phyloP scores from a whole-genome alignment of 2,888 invertebrate genomes.

The Tricholauxania praeusta region DNA sequence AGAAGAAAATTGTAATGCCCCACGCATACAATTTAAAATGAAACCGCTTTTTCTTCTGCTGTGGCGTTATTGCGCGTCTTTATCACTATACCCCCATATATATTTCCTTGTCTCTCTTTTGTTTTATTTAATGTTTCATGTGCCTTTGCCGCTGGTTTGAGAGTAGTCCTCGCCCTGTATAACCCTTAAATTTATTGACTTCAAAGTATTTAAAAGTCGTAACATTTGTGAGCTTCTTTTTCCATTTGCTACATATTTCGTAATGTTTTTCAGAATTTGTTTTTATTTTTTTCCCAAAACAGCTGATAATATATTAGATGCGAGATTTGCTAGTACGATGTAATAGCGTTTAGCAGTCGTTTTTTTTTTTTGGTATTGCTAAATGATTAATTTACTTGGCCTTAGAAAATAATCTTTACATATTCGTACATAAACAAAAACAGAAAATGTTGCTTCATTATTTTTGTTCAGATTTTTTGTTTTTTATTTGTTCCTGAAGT shows the following conservation, averaged over 20 bases:
- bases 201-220: background rate
- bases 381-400: slow-evolving; percentile 1
- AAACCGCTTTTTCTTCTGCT: background rate
- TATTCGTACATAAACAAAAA: too few species aligned
- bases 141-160: background rate
- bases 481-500: too few species aligned
- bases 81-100: background rate
- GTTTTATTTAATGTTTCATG: background rate
- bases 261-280: too few species aligned
- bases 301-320: too few species aligned
- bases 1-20: slow-evolving; percentile 7
- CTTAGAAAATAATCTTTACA: background rate
- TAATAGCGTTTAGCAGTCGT: background rate
- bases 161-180: background rate
- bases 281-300: too few species aligned
- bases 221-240: too few species aligned
- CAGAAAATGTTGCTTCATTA: too few species aligned
- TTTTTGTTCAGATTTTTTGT: too few species aligned
- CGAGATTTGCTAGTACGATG: background rate
- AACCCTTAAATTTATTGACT: slow-evolving; percentile 20
- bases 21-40: slow-evolving; percentile 11
- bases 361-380: background rate
- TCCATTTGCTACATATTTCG: too few species aligned
- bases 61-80: background rate
- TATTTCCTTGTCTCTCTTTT: slow-evolving; percentile 1